Conservation (phyloP, 1,140 invertebrate species). For the Helicoverpa zea region DNA sequence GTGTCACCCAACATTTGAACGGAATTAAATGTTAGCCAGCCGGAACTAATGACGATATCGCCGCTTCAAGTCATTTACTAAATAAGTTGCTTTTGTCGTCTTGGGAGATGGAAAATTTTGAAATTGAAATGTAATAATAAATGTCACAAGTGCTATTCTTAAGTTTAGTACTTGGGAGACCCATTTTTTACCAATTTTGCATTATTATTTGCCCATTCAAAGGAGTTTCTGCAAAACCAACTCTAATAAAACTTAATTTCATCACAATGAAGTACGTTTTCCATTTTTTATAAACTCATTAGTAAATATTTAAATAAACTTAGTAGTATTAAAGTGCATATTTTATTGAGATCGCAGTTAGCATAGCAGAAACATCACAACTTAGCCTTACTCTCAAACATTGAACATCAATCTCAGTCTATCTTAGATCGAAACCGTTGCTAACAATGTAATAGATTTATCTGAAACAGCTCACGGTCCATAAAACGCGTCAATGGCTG, state of each 20-base stretch:
- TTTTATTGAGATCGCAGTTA: background rate
- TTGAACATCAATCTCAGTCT: background rate
- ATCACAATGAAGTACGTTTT: background rate
- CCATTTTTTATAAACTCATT: too few relatives aligned
- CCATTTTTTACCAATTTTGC: background rate
- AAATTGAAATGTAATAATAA: too few relatives aligned
- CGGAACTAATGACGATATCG: background rate
- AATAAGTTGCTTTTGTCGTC: background rate
- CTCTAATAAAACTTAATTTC: too few relatives aligned
- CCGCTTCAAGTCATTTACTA: background rate
- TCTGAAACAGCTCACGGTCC: background rate
- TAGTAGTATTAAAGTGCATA: too few relatives aligned
- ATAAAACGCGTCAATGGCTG: background rate
- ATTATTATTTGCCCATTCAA: too few relatives aligned
- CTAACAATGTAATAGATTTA: conserved; percentile 13
- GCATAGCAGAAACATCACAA: background rate
- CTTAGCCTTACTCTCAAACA: background rate
- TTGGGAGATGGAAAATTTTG: background rate
- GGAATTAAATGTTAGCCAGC: conserved; percentile 8
- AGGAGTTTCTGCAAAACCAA: too few relatives aligned
- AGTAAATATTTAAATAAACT: too few relatives aligned
- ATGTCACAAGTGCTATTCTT: too few relatives aligned
- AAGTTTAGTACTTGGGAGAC: too few relatives aligned
- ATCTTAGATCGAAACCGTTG: conserved; percentile 3
- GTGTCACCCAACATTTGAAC: conserved; percentile 38